Conservation (phyloP, 2,888 invertebrate genomes). For the Pachliopta kotzebuea region DNA sequence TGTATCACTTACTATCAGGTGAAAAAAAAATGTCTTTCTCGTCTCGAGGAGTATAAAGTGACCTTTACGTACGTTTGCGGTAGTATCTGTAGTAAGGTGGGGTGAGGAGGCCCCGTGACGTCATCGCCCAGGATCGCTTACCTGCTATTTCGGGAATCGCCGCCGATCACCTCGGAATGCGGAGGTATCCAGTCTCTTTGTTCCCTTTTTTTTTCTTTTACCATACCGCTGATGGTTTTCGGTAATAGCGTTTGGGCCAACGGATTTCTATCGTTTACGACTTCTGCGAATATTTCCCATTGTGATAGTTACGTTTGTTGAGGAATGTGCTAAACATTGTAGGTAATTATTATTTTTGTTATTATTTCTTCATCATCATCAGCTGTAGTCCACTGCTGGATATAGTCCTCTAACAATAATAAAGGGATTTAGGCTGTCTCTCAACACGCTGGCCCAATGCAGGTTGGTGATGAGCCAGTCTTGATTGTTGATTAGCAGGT, state of each 20-base stretch:
- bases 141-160: slow-evolving; percentile 47
- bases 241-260: slow-evolving; percentile 31
- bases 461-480: too few relatives aligned
- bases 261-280: slow-evolving; percentile 34
- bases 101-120: slow-evolving; percentile 37
- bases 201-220: slow-evolving; percentile 34
- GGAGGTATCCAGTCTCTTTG: slow-evolving; percentile 36
- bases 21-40: too few relatives aligned
- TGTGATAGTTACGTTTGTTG: slow-evolving; percentile 13
- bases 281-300: slow-evolving; percentile 35
- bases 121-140: slow-evolving; percentile 38
- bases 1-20: too few relatives aligned
- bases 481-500: too few relatives aligned
- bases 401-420: too few relatives aligned
- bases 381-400: too few relatives aligned
- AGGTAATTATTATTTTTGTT: slow-evolving; percentile 9
- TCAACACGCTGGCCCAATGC: too few relatives aligned
- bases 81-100: too few relatives aligned
- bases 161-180: slow-evolving; percentile 50
- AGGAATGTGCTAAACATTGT: not conserved
- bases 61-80: too few relatives aligned
- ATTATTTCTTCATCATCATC: too few relatives aligned
- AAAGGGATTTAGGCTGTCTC: too few relatives aligned
- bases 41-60: too few relatives aligned
- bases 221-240: slow-evolving; percentile 34